A percentile compares a stretch with the other conserved stretches of the same genome.
These are phyloP conservation scores for Labrus mixtus DNA, from an alignment of 2,113 vertebrate genomes.

Conservation along the genomic window DNA sequence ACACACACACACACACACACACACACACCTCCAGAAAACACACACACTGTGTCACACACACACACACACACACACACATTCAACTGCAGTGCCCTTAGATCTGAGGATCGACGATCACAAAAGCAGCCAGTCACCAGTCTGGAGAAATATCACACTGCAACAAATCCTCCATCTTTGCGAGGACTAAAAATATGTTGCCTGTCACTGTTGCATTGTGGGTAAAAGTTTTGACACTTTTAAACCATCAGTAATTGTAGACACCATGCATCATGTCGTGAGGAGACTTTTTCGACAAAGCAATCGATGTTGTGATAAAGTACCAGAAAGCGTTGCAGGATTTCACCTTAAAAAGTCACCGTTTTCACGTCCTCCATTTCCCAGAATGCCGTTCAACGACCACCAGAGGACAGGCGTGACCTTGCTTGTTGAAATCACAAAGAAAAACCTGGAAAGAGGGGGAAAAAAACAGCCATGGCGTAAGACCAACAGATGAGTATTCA, in stretches of 20 bases:
- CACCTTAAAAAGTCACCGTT: background rate
- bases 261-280: background rate
- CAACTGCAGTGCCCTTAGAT: slow-evolving; percentile 31
- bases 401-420: background rate
- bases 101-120: slow-evolving; percentile 44
- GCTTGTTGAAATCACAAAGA: background rate
- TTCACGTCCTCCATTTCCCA: slow-evolving; percentile 47
- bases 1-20: slow-evolving; percentile 25
- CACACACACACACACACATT: slow-evolving; percentile 23
- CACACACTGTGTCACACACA: slow-evolving; percentile 1
- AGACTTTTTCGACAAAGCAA: background rate
- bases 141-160: slow-evolving; percentile 33
- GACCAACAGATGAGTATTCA: background rate
- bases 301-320: background rate
- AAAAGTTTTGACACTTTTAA: background rate
- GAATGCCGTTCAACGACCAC: background rate
- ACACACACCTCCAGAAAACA: background rate
- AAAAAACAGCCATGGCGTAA: background rate
- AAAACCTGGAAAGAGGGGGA: background rate
- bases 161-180: slow-evolving; percentile 10
- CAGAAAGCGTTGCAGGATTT: background rate
- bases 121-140: slow-evolving; percentile 37
- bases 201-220: slow-evolving; percentile 57
- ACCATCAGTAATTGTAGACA: slow-evolving; percentile 10
- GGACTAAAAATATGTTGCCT: background rate